These are phyloP conservation scores for Laspeyria flexula DNA, from an alignment of 2,888 invertebrate genomes.

Conservation along the genomic window DNA sequence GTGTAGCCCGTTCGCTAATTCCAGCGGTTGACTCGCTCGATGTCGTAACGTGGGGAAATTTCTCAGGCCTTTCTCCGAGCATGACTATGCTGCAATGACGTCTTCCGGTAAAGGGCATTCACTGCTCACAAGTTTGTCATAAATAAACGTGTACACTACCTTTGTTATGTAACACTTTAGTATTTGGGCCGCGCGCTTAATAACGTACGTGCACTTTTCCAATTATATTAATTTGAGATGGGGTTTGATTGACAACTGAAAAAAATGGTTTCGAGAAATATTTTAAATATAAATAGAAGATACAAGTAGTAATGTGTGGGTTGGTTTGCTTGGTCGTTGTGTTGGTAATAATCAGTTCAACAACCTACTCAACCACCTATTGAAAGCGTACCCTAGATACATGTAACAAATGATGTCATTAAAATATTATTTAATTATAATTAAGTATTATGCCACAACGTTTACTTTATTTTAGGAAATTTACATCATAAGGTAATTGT, in stretches of 20 bases:
- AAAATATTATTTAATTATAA: background rate
- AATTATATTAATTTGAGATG: background rate
- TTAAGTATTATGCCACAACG: background rate
- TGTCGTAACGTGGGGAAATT: constrained; percentile 75
- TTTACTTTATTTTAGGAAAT: too few species aligned
- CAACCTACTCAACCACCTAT: too few species aligned
- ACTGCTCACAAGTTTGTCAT: constrained; percentile 53
- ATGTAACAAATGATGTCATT: background rate
- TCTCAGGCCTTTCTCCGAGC: constrained; percentile 71
- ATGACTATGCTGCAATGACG: constrained; percentile 48
- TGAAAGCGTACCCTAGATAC: too few species aligned
- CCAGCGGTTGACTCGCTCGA: constrained; percentile 62
- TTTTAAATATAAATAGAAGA: too few species aligned
- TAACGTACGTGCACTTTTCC: constrained; percentile 3
- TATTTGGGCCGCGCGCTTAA: constrained; percentile 11
- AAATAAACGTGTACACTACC: constrained; percentile 41
- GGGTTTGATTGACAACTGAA: too few species aligned
- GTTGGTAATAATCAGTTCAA: too few species aligned
- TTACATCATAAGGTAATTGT: too few species aligned
- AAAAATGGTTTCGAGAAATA: too few species aligned
- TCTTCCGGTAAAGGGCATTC: constrained; percentile 69
- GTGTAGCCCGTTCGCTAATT: constrained; percentile 71
- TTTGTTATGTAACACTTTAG: constrained; percentile 26
- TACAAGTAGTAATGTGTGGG: too few species aligned
- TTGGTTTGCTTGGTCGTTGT: too few species aligned